These are phyloP conservation scores for Motacilla tschutschensis DNA, from an alignment of 2,113 vertebrate species.

Conservation along the genomic window DNA sequence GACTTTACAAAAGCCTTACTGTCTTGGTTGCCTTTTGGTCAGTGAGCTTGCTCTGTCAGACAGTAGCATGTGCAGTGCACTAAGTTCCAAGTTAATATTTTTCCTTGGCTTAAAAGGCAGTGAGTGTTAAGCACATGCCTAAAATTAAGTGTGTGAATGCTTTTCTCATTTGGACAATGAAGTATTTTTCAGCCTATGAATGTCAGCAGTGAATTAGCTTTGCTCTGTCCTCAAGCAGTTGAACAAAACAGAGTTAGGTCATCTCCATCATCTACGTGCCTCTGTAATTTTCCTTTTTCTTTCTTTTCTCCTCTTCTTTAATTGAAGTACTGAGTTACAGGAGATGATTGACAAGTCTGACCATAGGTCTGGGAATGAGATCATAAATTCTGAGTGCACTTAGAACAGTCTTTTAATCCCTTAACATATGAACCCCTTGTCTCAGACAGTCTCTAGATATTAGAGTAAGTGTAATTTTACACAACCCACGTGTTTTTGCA, in stretches of 20 bases:
- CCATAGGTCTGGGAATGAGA: constrained; percentile 28
- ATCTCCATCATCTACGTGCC: neutral
- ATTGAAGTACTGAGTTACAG: neutral
- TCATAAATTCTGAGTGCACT: constrained; percentile 27
- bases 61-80: neutral
- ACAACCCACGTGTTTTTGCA: constrained; percentile 12
- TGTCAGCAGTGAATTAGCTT: neutral
- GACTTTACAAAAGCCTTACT: neutral
- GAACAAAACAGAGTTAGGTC: neutral
- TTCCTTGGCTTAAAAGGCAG: neutral
- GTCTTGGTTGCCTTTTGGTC: neutral
- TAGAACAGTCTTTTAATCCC: constrained; percentile 17
- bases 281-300: neutral
- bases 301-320: neutral
- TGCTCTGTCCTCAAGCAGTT: neutral
- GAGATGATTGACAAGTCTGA: constrained; percentile 19
- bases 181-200: neutral
- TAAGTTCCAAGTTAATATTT: constrained; percentile 8
- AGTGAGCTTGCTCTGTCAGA: neutral
- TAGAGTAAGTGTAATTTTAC: constrained; percentile 37
- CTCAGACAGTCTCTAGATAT: constrained; percentile 1
- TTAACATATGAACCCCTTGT: constrained; percentile 11
- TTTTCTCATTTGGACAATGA: neutral
- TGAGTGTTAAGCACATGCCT: constrained; percentile 9
- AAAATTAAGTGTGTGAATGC: neutral